Base-by-base conservation (phyloP, 1,140 invertebrate species). In the Saccostrea echinata region DNA sequence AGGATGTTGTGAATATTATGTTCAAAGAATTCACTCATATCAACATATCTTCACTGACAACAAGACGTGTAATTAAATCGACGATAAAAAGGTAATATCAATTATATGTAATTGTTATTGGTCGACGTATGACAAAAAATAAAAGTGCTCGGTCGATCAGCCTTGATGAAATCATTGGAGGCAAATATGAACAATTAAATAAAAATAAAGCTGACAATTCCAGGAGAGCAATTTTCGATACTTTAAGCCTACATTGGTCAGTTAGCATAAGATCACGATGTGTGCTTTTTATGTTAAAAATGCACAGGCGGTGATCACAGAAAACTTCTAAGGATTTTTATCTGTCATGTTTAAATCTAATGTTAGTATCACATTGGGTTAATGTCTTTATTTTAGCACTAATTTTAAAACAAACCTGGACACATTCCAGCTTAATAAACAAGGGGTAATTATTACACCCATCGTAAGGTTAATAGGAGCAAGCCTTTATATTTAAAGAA, bases 331-430 rank as follows among this genome's bases (percentile, higher is more conserved):
- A 27, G 24, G 68, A 76, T 76, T 11, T 43, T 16, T 76, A 76
- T 76, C 68, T 76, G 11, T 27, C 3, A 76, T 13, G 11, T 33
- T 76, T 76, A 30, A 76, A 30, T 76, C 68, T 27, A 76, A 13
- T 12, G 68, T 76, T 76, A 76, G 68, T 76, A 76, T 76, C 68
- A 13, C 27, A 76, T 30, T 12, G 68, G 27, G 68, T 76, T 30
- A 76, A 33, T 27, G 68, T 76, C 68, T 35, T 61, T n/a, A 76
- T 76, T 76, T 33, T 16, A 76, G 16, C 68, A 30, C 24, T 64
- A 64, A 64, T 76, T 76, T 76, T 33, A 76, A 76, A 76, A 76
- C 27, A 76, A 76, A 35, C 27, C 68, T 76, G 68, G 68, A 76
- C 27, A 13, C 13, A 76, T 33, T 76, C 68, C 68, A 76, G 16